Base-by-base conservation (phyloP, 1,140 invertebrate species). In the Habropoda laboriosa region DNA sequence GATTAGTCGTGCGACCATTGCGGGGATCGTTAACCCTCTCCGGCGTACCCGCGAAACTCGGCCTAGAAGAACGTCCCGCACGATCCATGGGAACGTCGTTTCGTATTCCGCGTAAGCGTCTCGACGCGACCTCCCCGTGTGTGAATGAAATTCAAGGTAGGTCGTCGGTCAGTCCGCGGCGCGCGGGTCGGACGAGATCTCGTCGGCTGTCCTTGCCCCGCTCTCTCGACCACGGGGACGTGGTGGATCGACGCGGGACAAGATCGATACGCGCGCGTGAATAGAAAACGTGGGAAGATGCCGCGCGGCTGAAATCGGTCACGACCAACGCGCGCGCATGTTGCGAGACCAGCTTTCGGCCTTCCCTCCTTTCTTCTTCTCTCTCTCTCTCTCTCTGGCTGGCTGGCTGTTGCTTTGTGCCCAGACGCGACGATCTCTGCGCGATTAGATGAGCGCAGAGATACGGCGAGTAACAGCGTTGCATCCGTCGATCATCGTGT, bases 101-200 rank as follows among this genome's bases (percentile, higher is more conserved):
- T 79, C 70, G 86, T 92, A 92, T 92, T 91, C 90, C 86, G 83
- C 73, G 83, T 80, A 81, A 79, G 79, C 80, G 57, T 42, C 81
- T 71, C 79, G 86, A 77, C 81, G 70, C 87, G 85, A 87, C 85
- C 82, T 89, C 86, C 83, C 71, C 83, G 87, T 86, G 82, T 87
- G 86, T 81, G 87, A 91, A 92, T 91, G 86, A 87, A 91, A 92
- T 89, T 87, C 89, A 89, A 89, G 80, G 74, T 88, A 80, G 82
- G 83, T 83, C 81, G 83, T 85, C 72, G 85, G 82, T 83, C 85
- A 78, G 85, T 64, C 78, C 80, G 85, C 78, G n/a, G n/a, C n/a
- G n/a, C n/a, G n/a, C 75, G 86, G 83, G 81, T 89, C 84, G 81
- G 71, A 73, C 78, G 70, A 55, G 75, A 83, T 83, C 83, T 81